These are phyloP conservation scores for Addax nasomaculatus DNA, from an alignment of 2,113 vertebrate genomes.

Conservation along the genomic window DNA sequence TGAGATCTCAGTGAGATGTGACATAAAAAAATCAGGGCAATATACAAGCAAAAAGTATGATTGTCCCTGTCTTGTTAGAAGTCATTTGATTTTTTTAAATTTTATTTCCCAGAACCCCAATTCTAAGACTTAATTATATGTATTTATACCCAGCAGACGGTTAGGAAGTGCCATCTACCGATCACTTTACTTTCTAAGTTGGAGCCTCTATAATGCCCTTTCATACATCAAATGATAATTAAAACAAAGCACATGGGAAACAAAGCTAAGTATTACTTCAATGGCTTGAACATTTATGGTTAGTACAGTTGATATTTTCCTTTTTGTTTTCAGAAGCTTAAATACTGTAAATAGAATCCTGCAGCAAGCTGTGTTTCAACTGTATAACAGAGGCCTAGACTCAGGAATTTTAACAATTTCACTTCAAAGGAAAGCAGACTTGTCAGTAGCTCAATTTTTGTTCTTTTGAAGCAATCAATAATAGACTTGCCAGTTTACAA, in stretches of 20 bases:
- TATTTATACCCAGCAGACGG: not conserved
- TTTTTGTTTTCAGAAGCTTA: constrained; percentile 44
- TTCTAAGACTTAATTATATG: not conserved
- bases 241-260: not conserved
- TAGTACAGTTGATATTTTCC: not conserved
- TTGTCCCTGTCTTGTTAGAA: not conserved
- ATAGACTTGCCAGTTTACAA: constrained; percentile 55
- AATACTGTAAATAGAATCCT: constrained; percentile 32
- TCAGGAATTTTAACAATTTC: constrained; percentile 35
- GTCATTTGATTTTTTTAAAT: not conserved
- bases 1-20: not conserved
- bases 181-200: constrained; percentile 6
- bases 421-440: constrained; percentile 50
- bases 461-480: constrained; percentile 64
- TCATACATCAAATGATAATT: constrained; percentile 38
- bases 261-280: not conserved
- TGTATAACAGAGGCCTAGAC: not conserved
- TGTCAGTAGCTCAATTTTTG: constrained; percentile 62
- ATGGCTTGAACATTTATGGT: not conserved
- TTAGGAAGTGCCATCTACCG: constrained; percentile 50
- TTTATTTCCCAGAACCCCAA: not conserved
- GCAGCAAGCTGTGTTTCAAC: constrained; percentile 33
- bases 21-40: not conserved
- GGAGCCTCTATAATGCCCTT: not conserved
- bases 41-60: not conserved